Evolutionary conservation across 2,797 vertebrate genomes (phyloP), one percentile per base, ranked within the genome.

Genomic region (Bucorvus abyssinicus): DNA sequence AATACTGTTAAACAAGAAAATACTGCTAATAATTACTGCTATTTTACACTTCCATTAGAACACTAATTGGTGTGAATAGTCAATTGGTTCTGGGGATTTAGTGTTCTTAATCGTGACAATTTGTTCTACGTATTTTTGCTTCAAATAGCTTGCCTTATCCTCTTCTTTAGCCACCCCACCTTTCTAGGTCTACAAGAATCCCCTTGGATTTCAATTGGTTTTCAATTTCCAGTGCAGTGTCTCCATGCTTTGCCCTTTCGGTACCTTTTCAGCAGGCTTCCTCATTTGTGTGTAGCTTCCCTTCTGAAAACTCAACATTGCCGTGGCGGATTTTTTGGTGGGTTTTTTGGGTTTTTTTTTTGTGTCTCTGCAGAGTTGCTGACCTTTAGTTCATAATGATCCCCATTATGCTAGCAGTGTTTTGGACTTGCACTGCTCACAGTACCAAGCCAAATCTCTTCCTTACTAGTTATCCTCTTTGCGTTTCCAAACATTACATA

Each of bases 301-400:
- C 14, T 79, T 69, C 82, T 81, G 85, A 84, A 84, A 88, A 56
- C 34, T 49, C 60, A 75, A 38, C n/a, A 12, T 34, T 40, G 36
- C 27, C 71, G n/a, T 19, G 50, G 40, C 67, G 47, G 52, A 42
- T 47, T 87, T 94, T 83, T n/a, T 1, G 38, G 69, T 63, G 87
- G 38, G 12, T 40, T 40, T 40, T 40, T 40, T 40, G 10, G 38
- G 38, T 40, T 40, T 40, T 10, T 10, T 40, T 40, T 40, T 92
- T 74, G 77, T 52, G 42, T 90, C 65, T 56, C 49, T 88, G 49
- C 10, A 86, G 80, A 90, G 80, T 56, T 57, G 64, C 45, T 88
- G 83, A 88, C 86, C 80, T 93, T 94, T 84, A 90, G 80, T 64
- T 90, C 61, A 81, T 74, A 90, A 93, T 53, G 68, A 84, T 88